phyloP scores from a whole-genome alignment of 2,113 vertebrate genomes.

The Balaeniceps rex region DNA sequence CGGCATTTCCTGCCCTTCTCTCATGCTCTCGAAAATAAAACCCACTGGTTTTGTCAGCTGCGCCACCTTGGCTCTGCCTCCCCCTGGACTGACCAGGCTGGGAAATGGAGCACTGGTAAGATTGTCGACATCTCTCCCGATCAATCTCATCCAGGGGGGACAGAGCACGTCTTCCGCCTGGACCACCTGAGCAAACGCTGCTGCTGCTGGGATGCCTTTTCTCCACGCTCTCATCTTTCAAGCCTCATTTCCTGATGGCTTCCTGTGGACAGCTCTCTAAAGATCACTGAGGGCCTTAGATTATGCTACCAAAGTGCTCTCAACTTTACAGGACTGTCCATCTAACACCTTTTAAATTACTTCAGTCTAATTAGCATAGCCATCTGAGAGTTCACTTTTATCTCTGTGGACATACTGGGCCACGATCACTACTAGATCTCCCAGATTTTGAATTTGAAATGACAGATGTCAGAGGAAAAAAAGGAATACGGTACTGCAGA shows the following conservation, averaged over 20 bases:
- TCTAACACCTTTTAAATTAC: neutral
- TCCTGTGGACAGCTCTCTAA: neutral
- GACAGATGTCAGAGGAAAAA: neutral
- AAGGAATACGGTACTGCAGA: neutral
- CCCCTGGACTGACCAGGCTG: neutral
- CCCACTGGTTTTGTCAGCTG: neutral
- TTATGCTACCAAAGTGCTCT: no score
- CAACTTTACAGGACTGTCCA: neutral
- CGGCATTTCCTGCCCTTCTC: neutral
- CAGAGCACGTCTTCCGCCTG: rapidly evolving
- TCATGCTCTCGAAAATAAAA: neutral
- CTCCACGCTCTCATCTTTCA: neutral
- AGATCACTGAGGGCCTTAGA: neutral
- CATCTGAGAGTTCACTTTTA: neutral
- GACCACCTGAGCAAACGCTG: rapidly evolving
- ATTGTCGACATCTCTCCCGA: rapidly evolving
- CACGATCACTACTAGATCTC: neutral
- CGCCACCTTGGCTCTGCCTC: rapidly evolving
- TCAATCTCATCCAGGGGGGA: neutral
- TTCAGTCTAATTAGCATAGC: neutral
- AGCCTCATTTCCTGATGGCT: neutral
- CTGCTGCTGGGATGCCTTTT: no score
- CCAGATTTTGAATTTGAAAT: neutral
- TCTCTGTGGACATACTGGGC: neutral
- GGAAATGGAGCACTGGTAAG: rapidly evolving